These are phyloP conservation scores for Anhinga rufa DNA, from an alignment of 2,113 vertebrate species.

Conservation along the genomic window DNA sequence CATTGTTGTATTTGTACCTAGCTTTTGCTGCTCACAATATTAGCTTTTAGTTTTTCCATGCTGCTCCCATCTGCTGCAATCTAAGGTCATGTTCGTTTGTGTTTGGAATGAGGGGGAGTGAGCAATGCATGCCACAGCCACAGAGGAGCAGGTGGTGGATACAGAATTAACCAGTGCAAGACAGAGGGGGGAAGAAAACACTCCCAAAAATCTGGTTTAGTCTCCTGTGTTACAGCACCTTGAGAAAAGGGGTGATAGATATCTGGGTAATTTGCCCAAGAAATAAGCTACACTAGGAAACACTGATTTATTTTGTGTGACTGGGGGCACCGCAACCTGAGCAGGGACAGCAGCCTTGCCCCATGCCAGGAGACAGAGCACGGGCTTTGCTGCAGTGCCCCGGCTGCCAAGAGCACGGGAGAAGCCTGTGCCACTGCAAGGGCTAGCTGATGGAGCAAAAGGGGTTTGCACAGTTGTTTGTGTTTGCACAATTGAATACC, in stretches of 20 bases:
- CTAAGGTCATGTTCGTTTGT: conserved; percentile 17
- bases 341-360: background rate
- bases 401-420: background rate
- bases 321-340: background rate
- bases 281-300: background rate
- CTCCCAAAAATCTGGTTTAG: background rate
- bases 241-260: background rate
- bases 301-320: background rate
- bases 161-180: background rate
- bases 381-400: background rate
- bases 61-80: background rate
- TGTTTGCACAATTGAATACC: background rate
- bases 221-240: background rate
- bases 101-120: conserved; percentile 36
- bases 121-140: background rate
- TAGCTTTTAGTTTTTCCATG: background rate
- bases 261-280: background rate
- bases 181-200: background rate
- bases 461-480: too few relatives aligned
- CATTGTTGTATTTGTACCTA: background rate
- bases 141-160: background rate
- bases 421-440: too few relatives aligned
- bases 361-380: background rate
- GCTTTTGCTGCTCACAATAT: background rate
- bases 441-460: rapidly evolving